Evolutionary conservation across 2,113 vertebrate species (phyloP), one percentile per base, ranked within the genome.

Genomic region (Gallinago paraguaiae): DNA sequence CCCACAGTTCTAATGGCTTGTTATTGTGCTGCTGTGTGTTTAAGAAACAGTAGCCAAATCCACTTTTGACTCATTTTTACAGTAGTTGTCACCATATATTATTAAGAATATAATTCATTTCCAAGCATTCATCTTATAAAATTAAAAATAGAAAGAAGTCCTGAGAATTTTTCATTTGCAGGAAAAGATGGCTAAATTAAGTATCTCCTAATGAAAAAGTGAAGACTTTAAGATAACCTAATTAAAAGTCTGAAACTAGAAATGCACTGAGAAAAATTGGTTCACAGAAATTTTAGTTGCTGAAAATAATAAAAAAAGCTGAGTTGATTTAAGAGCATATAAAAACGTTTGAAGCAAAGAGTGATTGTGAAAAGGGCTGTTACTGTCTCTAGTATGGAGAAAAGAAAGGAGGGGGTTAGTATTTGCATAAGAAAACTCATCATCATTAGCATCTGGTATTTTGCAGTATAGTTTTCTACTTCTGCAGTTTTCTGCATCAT

Each of bases 221-320:
- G 9, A 93, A 82, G 39, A 83, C 33, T 71, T 92, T 59, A 67
- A 59, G 63, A 76, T 85, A 87, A 92, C 33, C 56, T 88, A 81
- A 92, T 96, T 76, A 83, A 75, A 77, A 72, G n/a, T 56, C 85
- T 94, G 70, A 90, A 94, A 88, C 60, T 75, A 83, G 71, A 92
- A 92, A 69, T 46, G 37, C 31, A 61, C n/a, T 69, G 78, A 63
- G 85, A 85, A 85, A 87, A 91, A 75, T 28, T 53, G 27, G 14
- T 67, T 93, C 63, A 60, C 50, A 86, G 51, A 78, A 88, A 75
- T 56, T 54, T 83, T 64, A 75, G 15, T 22, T 83, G 13, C 46
- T 84, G 43, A 67, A 68, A 90, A 81, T 39, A 74, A 46, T 59
- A 33, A 33, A 82, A 33, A 81, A 86, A 72, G 3, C 11, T 71